Conservation (phyloP, 1,140 invertebrate genomes). For the Hypothenemus hampei region DNA sequence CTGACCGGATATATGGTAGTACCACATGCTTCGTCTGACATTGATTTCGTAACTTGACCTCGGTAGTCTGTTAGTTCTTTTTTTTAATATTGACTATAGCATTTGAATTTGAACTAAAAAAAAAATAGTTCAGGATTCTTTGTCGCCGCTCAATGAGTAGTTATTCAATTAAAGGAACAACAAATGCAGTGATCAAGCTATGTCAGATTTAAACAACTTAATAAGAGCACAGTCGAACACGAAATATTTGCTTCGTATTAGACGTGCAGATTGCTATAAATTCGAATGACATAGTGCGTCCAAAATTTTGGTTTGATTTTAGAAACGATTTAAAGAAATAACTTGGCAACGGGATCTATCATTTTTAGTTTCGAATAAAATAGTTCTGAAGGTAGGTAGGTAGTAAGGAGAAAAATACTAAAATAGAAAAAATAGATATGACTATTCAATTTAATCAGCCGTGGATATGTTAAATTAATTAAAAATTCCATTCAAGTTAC, state of each 20-base stretch:
- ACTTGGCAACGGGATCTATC: not conserved
- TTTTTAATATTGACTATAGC: too few species aligned
- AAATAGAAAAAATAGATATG: not conserved
- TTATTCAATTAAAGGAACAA: constrained; percentile 1
- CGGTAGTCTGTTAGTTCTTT: too few species aligned
- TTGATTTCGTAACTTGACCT: constrained; percentile 14
- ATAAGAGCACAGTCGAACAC: not conserved
- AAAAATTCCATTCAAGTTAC: too few species aligned
- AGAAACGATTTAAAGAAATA: not conserved
- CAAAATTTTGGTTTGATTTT: not conserved
- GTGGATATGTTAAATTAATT: not conserved
- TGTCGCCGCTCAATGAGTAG: not conserved
- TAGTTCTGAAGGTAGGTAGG: not conserved
- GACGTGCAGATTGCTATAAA: not conserved
- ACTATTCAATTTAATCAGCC: not conserved
- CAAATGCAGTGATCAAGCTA: not conserved
- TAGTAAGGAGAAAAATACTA: not conserved
- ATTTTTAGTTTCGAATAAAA: not conserved
- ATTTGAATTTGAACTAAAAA: not conserved
- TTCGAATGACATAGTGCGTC: too few species aligned
- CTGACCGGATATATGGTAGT: constrained; percentile 24
- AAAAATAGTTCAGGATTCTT: not conserved
- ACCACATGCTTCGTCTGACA: constrained; percentile 21
- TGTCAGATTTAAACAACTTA: constrained; percentile 8
- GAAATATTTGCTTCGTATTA: not conserved